Base-by-base conservation (phyloP, 2,797 vertebrate species). In the Epinephelus coioides region DNA sequence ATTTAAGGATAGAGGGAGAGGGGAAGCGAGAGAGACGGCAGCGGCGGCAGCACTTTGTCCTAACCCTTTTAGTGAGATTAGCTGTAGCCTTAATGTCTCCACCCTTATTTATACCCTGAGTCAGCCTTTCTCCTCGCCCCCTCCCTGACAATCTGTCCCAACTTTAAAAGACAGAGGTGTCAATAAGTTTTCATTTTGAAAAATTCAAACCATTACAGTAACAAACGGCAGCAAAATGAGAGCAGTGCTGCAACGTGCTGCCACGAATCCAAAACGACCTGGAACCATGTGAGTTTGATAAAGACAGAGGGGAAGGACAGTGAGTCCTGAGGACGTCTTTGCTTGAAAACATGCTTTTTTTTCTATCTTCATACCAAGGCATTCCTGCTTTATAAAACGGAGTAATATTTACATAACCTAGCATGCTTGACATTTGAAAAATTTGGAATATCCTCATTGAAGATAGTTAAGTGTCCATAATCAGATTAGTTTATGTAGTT, bases 61-160 rank as follows among this genome's bases (percentile, higher is more conserved):
- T 73, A 90, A 94, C 90, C 94, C 95, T 96, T 95, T 96, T 96
- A 96, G 95, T 34, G 79, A 95, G 94, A 96, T 96, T 96, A 95
- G 93, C 90, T 91, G 80, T 69, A 86, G 91, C 84, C 91, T 64
- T 95, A 93, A 95, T 95, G 94, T 92, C 92, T 86, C 86, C 86
- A 77, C 86, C 79, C 56, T 89, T 93, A 94, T 95, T 95, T 92
- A 92, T 95, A 90, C 92, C 88, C 91, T 91, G 92, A 94, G 89
- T 95, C 95, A 94, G 94, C 91, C 73, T 54, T 75, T 81, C 75
- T 65, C 70, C 72, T 69, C 50, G 9, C 64, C 63, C 76, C 62
- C 67, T 44, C 76, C 78, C 34, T 66, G 40, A 72, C 71, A 75
- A 11, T 59, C 53, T n/a, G 47, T 68, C 67, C 60, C 50, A 61